phyloP scores from a whole-genome alignment of 2,113 vertebrate species.

The Camarhynchus parvulus region DNA sequence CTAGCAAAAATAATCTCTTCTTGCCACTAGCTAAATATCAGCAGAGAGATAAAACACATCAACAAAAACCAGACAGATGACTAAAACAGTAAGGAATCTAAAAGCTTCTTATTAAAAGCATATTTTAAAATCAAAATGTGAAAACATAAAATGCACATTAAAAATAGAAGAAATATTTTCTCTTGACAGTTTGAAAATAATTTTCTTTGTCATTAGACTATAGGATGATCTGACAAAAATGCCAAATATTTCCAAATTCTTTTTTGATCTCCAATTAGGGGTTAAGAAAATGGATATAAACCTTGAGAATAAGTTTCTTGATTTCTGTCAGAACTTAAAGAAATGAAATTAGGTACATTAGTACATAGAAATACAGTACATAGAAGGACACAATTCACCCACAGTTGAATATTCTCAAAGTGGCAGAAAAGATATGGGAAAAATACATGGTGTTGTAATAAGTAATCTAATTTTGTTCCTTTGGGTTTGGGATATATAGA shows the following conservation, averaged over 20 bases:
- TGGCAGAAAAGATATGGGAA: neutral
- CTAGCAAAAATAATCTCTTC: constrained; percentile 26
- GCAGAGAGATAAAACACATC: neutral
- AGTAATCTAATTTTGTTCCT: neutral
- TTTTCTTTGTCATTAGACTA: neutral
- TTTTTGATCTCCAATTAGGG: neutral
- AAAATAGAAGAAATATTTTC: neutral
- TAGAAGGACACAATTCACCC: neutral
- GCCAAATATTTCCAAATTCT: neutral
- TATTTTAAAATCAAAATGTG: neutral
- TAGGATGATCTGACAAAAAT: neutral
- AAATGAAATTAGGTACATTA: neutral
- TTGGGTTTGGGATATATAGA: neutral
- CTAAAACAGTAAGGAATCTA: neutral
- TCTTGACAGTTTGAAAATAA: neutral
- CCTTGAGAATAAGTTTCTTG: neutral
- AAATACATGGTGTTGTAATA: neutral
- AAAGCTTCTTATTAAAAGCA: constrained; percentile 13
- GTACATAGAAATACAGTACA: neutral
- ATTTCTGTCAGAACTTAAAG: neutral
- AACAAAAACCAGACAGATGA: neutral
- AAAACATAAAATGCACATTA: neutral
- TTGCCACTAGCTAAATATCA: neutral
- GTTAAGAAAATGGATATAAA: neutral
- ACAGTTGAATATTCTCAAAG: neutral